These are phyloP conservation scores for Marcusenius ussheri DNA, from an alignment of 2,113 vertebrate species.

Conservation along the genomic window DNA sequence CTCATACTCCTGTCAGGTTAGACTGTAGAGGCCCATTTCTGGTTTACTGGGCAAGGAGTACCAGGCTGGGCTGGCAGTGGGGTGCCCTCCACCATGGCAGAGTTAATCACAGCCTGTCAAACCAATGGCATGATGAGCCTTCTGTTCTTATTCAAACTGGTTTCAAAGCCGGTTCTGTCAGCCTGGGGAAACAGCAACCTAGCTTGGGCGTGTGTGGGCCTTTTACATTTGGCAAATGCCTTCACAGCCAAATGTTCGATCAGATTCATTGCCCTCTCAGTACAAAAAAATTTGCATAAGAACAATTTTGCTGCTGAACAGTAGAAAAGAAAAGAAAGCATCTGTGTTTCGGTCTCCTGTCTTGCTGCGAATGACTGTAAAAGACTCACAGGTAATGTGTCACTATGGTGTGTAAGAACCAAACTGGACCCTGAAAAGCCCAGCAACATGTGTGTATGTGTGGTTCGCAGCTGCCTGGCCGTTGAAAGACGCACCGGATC, in stretches of 20 bases:
- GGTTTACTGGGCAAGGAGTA: constrained; percentile 22
- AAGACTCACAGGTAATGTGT: background rate
- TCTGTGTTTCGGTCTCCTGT: background rate
- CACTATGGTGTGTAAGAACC: background rate
- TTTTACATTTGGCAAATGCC: background rate
- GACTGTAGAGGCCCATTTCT: constrained; percentile 15
- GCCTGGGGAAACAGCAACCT: background rate
- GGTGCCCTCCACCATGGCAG: constrained; percentile 32
- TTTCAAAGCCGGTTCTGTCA: background rate
- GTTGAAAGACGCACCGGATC: constrained; percentile 26
- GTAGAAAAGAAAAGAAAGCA: background rate
- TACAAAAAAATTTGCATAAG: no score
- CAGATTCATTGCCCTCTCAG: background rate
- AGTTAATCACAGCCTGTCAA: constrained; percentile 37
- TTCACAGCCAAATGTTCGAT: background rate
- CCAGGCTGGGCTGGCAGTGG: constrained; percentile 24
- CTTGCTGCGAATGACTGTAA: background rate
- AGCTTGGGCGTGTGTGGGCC: background rate
- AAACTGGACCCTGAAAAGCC: constrained; percentile 2
- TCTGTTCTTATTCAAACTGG: background rate
- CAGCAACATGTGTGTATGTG: constrained; percentile 18
- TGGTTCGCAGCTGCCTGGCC: background rate
- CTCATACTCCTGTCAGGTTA: background rate
- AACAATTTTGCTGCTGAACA: background rate
- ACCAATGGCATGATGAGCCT: constrained; percentile 20